phyloP scores from a whole-genome alignment of 2,888 invertebrate genomes.

The Dolichopus griseipennis region DNA sequence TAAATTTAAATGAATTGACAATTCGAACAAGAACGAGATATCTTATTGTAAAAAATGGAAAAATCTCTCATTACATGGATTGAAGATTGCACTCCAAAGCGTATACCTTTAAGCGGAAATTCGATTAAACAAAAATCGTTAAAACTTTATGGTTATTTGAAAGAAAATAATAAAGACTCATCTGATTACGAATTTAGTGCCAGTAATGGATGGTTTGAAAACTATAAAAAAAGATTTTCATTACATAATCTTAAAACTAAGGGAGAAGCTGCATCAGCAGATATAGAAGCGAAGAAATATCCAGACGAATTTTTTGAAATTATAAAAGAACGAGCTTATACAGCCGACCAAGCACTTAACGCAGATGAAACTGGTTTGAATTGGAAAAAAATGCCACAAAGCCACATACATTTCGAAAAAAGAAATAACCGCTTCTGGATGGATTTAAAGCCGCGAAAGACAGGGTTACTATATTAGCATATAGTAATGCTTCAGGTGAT shows the following conservation, averaged over 20 bases:
- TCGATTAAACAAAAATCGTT: too few species aligned
- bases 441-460: slow-evolving; percentile 24
- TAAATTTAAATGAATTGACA: too few species aligned
- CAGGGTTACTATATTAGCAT: slow-evolving; percentile 25
- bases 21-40: too few species aligned
- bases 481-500: slow-evolving; percentile 17
- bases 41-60: too few species aligned
- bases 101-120: too few species aligned
- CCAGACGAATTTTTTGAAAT: not conserved
- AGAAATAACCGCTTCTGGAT: slow-evolving; percentile 15
- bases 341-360: too few species aligned
- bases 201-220: not conserved
- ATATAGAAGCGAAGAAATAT: not conserved
- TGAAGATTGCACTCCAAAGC: too few species aligned
- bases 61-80: too few species aligned
- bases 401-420: slow-evolving; percentile 18
- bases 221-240: slow-evolving; percentile 3
- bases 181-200: too few species aligned
- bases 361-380: too few species aligned
- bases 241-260: not conserved
- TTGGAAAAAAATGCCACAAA: slow-evolving; percentile 26
- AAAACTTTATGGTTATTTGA: too few species aligned
- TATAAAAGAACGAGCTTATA: not conserved
- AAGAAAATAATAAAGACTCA: too few species aligned
- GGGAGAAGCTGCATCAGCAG: not conserved